Conservation (phyloP, 2,888 invertebrate species). For the Leptura quadrifasciata region DNA sequence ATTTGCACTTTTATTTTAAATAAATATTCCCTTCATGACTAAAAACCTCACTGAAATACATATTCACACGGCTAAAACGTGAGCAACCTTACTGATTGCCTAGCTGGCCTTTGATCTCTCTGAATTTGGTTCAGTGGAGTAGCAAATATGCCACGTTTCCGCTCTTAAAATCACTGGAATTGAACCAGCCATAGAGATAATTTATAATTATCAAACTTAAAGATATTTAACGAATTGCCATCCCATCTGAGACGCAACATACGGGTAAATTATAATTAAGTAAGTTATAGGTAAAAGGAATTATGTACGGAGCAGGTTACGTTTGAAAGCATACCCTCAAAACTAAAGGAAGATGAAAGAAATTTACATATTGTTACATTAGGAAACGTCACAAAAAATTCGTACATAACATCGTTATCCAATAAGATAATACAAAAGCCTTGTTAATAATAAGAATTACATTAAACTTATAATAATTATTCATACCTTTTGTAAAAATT, state of each 20-base stretch:
- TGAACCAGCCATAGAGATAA: not conserved
- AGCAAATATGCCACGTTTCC: slow-evolving; percentile 16
- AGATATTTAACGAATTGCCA: not conserved
- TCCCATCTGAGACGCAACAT: not conserved
- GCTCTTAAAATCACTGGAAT: slow-evolving; percentile 19
- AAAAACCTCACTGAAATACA: slow-evolving; percentile 7
- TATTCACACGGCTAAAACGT: slow-evolving; percentile 8
- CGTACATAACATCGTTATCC: no score
- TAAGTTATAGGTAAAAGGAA: no score
- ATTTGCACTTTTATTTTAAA: slow-evolving; percentile 3
- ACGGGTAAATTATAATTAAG: no score
- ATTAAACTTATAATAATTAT: no score
- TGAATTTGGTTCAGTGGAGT: slow-evolving; percentile 25
- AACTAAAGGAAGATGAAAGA: no score
- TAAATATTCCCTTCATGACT: not conserved
- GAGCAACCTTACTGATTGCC: slow-evolving; percentile 5
- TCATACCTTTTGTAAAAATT: no score
- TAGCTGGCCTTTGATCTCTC: slow-evolving; percentile 25
- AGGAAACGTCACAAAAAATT: no score
- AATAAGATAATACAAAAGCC: no score
- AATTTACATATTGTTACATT: no score
- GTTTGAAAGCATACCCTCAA: no score
- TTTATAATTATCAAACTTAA: not conserved
- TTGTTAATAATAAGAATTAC: no score
- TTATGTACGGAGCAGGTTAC: no score